A percentile compares a stretch with the other conserved stretches of the same genome.
These are phyloP conservation scores for Ruditapes philippinarum DNA, from an alignment of 1,140 invertebrate species.

Conservation along the genomic window DNA sequence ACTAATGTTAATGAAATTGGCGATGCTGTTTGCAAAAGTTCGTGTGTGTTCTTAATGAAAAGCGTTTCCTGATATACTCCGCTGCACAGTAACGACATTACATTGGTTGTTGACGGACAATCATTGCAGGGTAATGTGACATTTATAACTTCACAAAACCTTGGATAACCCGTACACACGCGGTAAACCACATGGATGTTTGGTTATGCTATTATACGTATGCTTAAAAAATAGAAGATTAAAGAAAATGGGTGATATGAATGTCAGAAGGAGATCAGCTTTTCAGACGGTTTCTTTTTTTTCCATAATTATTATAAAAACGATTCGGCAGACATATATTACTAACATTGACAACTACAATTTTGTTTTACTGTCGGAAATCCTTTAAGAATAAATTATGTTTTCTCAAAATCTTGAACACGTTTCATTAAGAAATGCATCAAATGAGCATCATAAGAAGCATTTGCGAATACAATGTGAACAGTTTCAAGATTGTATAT, in stretches of 20 bases:
- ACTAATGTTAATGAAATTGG: constrained; percentile 15
- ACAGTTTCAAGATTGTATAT: constrained; percentile 1
- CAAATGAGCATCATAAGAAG: no score
- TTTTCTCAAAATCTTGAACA: no score
- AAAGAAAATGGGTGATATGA: neutral
- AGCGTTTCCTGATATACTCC: neutral
- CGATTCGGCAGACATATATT: neutral
- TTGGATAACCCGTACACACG: neutral
- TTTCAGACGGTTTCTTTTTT: constrained; percentile 13
- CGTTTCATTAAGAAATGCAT: no score
- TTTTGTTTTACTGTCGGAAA: neutral
- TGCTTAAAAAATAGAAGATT: neutral
- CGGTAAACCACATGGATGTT: neutral
- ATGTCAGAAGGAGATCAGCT: constrained; percentile 17
- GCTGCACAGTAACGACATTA: neutral
- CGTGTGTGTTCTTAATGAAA: constrained; percentile 20
- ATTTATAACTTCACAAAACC: neutral
- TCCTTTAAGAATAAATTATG: no score
- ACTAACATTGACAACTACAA: neutral
- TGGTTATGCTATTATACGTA: neutral
- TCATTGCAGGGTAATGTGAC: neutral
- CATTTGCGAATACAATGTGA: neutral
- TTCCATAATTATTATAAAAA: neutral
- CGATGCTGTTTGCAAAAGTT: neutral
- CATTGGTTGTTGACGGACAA: neutral